Conservation (phyloP, 2,888 invertebrate genomes). For the Beris morrisii region DNA sequence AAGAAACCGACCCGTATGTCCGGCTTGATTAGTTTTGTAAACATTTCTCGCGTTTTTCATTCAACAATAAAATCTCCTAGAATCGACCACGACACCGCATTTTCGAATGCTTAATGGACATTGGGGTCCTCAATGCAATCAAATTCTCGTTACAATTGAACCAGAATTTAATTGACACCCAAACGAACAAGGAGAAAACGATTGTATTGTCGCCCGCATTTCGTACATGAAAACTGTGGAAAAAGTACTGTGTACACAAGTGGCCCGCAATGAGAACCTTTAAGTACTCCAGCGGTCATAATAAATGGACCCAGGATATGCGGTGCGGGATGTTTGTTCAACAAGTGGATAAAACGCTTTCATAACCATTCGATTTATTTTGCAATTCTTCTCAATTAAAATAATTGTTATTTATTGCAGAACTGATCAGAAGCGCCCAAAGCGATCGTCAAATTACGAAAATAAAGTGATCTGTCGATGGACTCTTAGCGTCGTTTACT, state of each 20-base stretch:
- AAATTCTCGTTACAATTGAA: constrained; percentile 24
- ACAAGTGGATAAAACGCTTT: constrained; percentile 18
- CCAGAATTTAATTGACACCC: constrained; percentile 24
- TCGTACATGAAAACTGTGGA: background rate
- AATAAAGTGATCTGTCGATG: too few species aligned
- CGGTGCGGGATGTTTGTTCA: constrained; percentile 30
- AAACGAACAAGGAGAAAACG: background rate
- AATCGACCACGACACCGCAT: constrained; percentile 8
- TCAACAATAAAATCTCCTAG: constrained; percentile 28
- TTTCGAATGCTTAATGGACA: constrained; percentile 28
- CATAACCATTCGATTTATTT: too few species aligned
- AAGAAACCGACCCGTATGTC: constrained; percentile 13
- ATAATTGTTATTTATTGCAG: too few species aligned
- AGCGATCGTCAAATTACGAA: too few species aligned
- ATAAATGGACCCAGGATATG: background rate
- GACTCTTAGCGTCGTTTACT: too few species aligned
- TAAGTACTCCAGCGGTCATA: constrained; percentile 17
- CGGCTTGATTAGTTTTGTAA: constrained; percentile 38
- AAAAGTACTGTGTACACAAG: constrained; percentile 2
- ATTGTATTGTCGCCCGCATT: constrained; percentile 25
- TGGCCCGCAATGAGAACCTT: constrained; percentile 22
- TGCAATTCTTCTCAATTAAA: too few species aligned
- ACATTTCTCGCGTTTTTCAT: constrained; percentile 37
- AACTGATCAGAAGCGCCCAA: too few species aligned
- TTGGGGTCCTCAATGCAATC: constrained; percentile 31